Evolutionary conservation across 2,888 invertebrate species (phyloP).

Genomic region (Cantharis lateralis): DNA sequence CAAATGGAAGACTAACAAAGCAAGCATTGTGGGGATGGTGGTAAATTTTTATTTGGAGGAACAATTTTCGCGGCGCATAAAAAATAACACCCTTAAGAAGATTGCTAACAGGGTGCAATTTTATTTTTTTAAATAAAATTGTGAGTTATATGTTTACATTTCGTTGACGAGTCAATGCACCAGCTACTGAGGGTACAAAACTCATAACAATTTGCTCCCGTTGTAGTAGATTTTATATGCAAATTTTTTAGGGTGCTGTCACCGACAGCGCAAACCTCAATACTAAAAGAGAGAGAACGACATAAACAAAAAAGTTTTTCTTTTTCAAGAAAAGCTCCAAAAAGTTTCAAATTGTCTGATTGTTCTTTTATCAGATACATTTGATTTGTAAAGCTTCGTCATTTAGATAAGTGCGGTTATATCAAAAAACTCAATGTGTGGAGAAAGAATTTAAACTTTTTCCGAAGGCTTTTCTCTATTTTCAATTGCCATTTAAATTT

Average conservation of each 20-base stretch:
- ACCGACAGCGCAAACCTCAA: slow-evolving; percentile 2
- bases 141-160: slow-evolving; percentile 12
- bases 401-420: slow-evolving; percentile 5
- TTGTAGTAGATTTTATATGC: slow-evolving; percentile 17
- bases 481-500: not conserved
- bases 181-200: slow-evolving; percentile 8
- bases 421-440: slow-evolving; percentile 6
- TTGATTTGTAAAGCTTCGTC: slow-evolving; percentile 2
- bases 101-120: slow-evolving; percentile 9
- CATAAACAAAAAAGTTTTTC: not conserved
- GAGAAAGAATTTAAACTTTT: slow-evolving; percentile 7
- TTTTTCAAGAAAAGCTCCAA: slow-evolving; percentile 5
- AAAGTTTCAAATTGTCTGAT: slow-evolving; percentile 8
- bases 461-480: not conserved
- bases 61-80: not conserved
- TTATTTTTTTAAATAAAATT: slow-evolving; percentile 16
- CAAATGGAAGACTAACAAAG: not conserved
- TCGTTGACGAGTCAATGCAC: slow-evolving; percentile 21
- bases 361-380: slow-evolving; percentile 18
- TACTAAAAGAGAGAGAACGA: slow-evolving; percentile 2
- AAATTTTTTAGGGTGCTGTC: slow-evolving; percentile 10
- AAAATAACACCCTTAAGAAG: slow-evolving; percentile 4
- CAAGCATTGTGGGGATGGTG: not conserved
- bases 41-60: not conserved
- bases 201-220: slow-evolving; percentile 18